These are phyloP conservation scores for Caprella mutica DNA, from an alignment of 2,888 invertebrate species.

Conservation along the genomic window DNA sequence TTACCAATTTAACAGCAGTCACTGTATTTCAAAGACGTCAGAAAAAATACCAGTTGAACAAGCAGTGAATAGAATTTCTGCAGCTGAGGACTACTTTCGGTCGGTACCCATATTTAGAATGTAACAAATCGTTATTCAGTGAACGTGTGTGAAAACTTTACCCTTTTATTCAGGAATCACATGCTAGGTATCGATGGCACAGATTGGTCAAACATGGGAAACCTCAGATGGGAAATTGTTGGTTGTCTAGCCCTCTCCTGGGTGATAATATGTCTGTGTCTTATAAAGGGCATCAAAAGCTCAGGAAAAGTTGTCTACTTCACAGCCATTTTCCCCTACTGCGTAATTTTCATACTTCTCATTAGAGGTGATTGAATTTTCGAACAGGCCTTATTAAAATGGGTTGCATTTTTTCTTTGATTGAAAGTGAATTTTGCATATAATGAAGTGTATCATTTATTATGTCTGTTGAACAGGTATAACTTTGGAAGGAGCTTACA, in stretches of 20 bases:
- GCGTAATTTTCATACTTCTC: conserved; percentile 61
- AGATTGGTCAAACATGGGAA: conserved; percentile 51
- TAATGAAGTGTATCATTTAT: too few relatives aligned
- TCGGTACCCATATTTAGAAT: too few relatives aligned
- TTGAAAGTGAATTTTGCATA: too few relatives aligned
- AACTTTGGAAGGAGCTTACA: conserved; percentile 62
- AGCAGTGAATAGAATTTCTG: neutral
- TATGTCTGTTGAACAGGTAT: too few relatives aligned
- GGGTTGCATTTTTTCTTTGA: too few relatives aligned
- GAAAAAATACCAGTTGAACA: neutral
- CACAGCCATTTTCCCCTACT: conserved; percentile 63
- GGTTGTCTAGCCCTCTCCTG: conserved; percentile 64
- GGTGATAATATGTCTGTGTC: conserved; percentile 63
- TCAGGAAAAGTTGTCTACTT: conserved; percentile 67
- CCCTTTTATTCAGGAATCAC: conserved; percentile 16
- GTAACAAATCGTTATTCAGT: too few relatives aligned
- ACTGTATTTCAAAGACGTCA: neutral
- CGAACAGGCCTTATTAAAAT: neutral
- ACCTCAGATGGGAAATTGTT: conserved; percentile 57
- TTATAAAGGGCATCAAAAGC: conserved; percentile 67
- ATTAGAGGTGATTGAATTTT: conserved; percentile 47
- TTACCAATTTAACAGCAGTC: conserved; percentile 3
- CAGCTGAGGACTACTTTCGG: conserved; percentile 11
- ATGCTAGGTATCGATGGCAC: conserved; percentile 22
- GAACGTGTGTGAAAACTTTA: too few relatives aligned